Evolutionary conservation across 2,113 vertebrate species (phyloP), one percentile per base, ranked within the genome.

Genomic region (Grammomys surdaster): DNA sequence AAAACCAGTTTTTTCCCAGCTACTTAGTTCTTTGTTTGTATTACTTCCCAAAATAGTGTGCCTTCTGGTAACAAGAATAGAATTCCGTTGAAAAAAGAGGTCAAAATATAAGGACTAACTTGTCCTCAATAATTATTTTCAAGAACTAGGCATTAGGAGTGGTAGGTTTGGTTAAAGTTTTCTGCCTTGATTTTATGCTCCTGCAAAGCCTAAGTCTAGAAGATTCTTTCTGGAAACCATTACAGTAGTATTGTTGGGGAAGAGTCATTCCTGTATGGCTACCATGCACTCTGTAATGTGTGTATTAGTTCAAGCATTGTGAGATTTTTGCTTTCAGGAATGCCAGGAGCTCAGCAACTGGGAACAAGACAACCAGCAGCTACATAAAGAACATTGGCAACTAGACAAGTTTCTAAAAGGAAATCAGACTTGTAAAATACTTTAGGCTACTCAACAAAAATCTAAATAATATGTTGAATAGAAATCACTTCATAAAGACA

Each of bases 101-200:
- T 60, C 17, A 92, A 88, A 90, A 67, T 9, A 4, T 33, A 90
- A 91, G 56, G 92, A 89, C 17, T 89, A 67, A 91, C 78, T 90
- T 86, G 80, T 82, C 3, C 48, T 86, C 56, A 77, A 33, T 93
- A 82, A 91, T 93, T 72, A 89, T 73, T 82, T 36, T 51, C 58
- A 85, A 92, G 51, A 31, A 92, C 88, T 60, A 7, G 51, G 10
- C 72, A 81, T 60, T 40, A 88, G 10, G 56, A 36, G 46, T 58
- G 91, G n/a, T 75, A 87, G 76, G 17, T 54, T 86, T 17, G 63
- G 63, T 54, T 85, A 72, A 72, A 69, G 70, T 82, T 72, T 81
- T 73, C 78, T 60, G 28, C 33, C 16, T 90, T 56, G 40, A 96
- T 80, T 90, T 67, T 86, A 69, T 88, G 73, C 7, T 92, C 33